Conservation (phyloP, 2,797 vertebrate genomes). For the Sylvia borin region DNA sequence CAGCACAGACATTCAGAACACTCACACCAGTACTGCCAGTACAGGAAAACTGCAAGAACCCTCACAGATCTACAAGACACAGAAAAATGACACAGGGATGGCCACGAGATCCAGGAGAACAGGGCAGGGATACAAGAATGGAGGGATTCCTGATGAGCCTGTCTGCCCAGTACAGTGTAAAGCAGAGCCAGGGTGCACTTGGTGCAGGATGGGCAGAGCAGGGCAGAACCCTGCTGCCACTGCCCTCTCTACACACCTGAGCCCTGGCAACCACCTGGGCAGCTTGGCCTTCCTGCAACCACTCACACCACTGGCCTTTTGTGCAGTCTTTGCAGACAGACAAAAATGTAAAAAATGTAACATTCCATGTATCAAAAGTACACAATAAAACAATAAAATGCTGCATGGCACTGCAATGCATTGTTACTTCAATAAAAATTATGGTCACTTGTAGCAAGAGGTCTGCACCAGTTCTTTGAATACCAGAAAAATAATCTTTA, state of each 20-base stretch:
- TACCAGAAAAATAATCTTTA: background rate
- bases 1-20: background rate
- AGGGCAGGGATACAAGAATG: background rate
- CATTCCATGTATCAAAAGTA: constrained; percentile 33
- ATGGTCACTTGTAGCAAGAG: background rate
- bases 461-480: background rate
- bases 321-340: background rate
- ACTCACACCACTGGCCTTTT: background rate
- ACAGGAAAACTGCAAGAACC: background rate
- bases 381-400: background rate
- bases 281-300: background rate
- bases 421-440: background rate
- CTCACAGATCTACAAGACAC: background rate
- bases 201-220: background rate
- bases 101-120: background rate
- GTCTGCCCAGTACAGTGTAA: background rate
- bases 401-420: background rate
- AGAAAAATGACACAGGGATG: background rate
- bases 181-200: background rate
- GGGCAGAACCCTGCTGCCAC: background rate
- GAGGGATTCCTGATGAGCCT: background rate
- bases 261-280: no score
- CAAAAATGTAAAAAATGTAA: constrained; percentile 6
- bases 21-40: background rate
- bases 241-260: background rate